Evolutionary conservation across 2,113 vertebrate genomes (phyloP).

Genomic region (Paramormyrops kingsleyae): DNA sequence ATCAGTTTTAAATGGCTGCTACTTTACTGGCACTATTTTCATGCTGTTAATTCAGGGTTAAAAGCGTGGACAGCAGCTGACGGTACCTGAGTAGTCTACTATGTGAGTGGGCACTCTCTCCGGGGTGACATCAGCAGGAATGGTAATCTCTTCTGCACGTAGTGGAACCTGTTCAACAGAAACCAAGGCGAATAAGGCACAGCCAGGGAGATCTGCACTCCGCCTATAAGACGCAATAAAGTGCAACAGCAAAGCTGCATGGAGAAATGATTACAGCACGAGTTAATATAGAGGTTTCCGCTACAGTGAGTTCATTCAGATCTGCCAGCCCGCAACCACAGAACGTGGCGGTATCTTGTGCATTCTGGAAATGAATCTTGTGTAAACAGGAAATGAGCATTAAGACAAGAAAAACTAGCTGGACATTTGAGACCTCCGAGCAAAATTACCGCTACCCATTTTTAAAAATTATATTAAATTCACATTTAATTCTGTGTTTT

Average conservation of each 20-base stretch:
- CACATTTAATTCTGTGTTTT: not conserved
- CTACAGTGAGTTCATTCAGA: not conserved
- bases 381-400: not conserved
- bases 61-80: not conserved
- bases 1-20: not conserved
- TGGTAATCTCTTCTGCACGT: constrained; percentile 94
- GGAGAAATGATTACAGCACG: not conserved
- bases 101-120: constrained; percentile 96
- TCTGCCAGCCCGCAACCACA: not conserved
- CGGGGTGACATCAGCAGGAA: constrained; percentile 94
- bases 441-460: not conserved
- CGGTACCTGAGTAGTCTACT: constrained; percentile 91
- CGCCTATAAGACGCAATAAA: not conserved
- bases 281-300: not conserved
- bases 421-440: not conserved
- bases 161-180: constrained; percentile 75
- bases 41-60: not conserved
- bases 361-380: not conserved
- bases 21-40: not conserved
- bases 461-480: not conserved
- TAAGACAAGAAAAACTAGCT: not conserved
- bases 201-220: not conserved
- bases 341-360: not conserved
- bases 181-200: not conserved
- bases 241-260: not conserved